A percentile compares a stretch with the other conserved stretches of the same genome.
Evolutionary conservation across 2,888 invertebrate species (phyloP).

Genomic region (Eupithecia dodoneata): DNA sequence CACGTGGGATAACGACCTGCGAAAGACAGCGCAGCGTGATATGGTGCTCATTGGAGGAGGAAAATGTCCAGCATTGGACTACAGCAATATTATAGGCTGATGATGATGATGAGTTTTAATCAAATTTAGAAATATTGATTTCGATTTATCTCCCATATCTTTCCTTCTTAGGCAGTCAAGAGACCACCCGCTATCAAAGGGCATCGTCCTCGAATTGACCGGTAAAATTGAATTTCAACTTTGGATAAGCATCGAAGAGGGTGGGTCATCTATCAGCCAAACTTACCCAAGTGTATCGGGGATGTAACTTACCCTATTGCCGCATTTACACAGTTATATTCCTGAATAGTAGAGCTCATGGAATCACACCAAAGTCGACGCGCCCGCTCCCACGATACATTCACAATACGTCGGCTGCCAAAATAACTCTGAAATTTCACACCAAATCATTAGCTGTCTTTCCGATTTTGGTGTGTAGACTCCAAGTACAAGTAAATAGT

Average conservation of each 20-base stretch:
- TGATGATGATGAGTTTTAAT: neutral
- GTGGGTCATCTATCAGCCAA: constrained; percentile 33
- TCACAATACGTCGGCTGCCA: neutral
- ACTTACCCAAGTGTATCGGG: constrained; percentile 32
- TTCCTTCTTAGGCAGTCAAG: neutral
- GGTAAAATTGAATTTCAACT: constrained; percentile 36
- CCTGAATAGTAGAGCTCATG: neutral
- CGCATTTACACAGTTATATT: constrained; percentile 7
- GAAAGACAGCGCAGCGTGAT: no score
- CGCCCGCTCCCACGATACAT: neutral
- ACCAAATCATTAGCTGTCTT: no score
- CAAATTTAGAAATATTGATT: neutral
- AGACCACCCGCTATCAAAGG: neutral
- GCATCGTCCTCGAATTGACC: constrained; percentile 17
- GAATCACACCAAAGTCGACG: neutral
- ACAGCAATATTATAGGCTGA: no score
- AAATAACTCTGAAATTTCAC: no score
- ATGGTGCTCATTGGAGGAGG: no score
- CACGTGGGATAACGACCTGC: no score
- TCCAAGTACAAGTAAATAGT: no score
- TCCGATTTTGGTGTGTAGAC: no score
- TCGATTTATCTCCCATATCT: neutral
- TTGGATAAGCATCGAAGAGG: constrained; percentile 31
- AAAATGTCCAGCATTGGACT: no score
- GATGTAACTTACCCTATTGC: constrained; percentile 27